These are phyloP conservation scores for Laterallus jamaicensis DNA, from an alignment of 2,113 vertebrate species.

Conservation along the genomic window DNA sequence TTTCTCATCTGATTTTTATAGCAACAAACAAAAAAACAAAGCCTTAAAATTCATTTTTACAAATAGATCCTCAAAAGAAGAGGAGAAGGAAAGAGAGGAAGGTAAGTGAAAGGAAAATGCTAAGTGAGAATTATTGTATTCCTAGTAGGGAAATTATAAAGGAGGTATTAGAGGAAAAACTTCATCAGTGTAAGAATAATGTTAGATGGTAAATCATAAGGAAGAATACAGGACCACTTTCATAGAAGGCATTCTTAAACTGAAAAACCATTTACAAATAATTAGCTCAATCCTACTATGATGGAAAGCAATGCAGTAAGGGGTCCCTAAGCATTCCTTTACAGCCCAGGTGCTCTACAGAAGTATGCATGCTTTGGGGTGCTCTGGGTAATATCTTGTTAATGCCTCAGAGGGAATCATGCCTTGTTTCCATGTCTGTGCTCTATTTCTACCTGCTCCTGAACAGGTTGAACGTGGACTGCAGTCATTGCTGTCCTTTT, in stretches of 20 bases:
- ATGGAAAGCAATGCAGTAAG: neutral
- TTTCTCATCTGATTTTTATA: slow-evolving; percentile 77
- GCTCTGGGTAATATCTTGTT: neutral
- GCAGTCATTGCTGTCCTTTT: slow-evolving; percentile 81
- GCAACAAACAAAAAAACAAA: slow-evolving; percentile 18
- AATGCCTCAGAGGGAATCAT: slow-evolving; percentile 31
- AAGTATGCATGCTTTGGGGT: slow-evolving; percentile 16
- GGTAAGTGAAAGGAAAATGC: neutral
- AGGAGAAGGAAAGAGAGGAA: neutral
- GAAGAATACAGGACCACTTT: neutral
- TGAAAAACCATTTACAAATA: slow-evolving; percentile 1
- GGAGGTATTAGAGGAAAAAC: neutral
- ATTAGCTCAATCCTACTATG: neutral
- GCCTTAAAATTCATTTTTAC: neutral
- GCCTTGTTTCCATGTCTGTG: neutral
- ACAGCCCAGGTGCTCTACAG: neutral
- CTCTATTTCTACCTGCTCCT: slow-evolving; percentile 79
- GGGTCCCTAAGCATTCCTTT: neutral
- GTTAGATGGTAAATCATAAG: slow-evolving; percentile 21
- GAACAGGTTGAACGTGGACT: slow-evolving; percentile 75
- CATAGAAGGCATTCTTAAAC: slow-evolving; percentile 11
- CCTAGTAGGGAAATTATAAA: neutral
- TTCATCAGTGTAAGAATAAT: neutral
- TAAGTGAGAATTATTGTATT: neutral
- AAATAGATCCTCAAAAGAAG: neutral